Evolutionary conservation across 2,888 invertebrate genomes (phyloP).

Genomic region (Drosophila borborema): DNA sequence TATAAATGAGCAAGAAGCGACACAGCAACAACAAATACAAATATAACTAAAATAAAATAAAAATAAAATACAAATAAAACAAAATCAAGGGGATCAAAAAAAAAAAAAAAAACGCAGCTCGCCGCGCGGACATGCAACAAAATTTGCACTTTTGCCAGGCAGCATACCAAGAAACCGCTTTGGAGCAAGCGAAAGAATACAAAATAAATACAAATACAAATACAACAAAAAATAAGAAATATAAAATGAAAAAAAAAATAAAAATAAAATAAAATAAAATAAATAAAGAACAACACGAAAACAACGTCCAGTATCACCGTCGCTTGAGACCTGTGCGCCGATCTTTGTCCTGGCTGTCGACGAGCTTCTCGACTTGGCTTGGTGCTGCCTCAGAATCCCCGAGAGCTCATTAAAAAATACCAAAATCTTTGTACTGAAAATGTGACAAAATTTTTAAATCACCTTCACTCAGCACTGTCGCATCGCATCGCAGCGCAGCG

Average conservation of each 20-base stretch:
- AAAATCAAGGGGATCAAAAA: neutral
- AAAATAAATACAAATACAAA: neutral
- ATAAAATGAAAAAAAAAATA: conserved; percentile 1
- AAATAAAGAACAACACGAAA: conserved; percentile 42
- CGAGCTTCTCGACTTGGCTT: conserved; percentile 4
- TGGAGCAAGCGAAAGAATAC: conserved; percentile 24
- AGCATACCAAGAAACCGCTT: conserved; percentile 56
- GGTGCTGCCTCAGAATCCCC: conserved; percentile 66
- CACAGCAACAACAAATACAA: conserved; percentile 30
- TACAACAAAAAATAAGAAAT: conserved; percentile 5
- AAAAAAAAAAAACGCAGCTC: conserved; percentile 13
- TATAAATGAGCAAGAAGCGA: conserved; percentile 68
- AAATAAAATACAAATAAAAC: conserved; percentile 13
- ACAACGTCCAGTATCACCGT: conserved; percentile 15
- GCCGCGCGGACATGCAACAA: conserved; percentile 55
- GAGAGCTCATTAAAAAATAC: conserved; percentile 84
- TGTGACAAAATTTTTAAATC: conserved; percentile 85
- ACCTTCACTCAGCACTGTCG: conserved; percentile 70
- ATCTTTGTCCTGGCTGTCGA: conserved; percentile 12
- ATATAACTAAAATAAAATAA: conserved; percentile 42
- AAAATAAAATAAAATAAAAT: conserved; percentile 1
- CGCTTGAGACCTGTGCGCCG: conserved; percentile 25
- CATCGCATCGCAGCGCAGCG: conserved; percentile 9
- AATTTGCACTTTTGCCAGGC: conserved; percentile 74
- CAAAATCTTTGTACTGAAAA: conserved; percentile 84